phyloP scores from a whole-genome alignment of 2,113 vertebrate species.

The Donacobius atricapilla region DNA sequence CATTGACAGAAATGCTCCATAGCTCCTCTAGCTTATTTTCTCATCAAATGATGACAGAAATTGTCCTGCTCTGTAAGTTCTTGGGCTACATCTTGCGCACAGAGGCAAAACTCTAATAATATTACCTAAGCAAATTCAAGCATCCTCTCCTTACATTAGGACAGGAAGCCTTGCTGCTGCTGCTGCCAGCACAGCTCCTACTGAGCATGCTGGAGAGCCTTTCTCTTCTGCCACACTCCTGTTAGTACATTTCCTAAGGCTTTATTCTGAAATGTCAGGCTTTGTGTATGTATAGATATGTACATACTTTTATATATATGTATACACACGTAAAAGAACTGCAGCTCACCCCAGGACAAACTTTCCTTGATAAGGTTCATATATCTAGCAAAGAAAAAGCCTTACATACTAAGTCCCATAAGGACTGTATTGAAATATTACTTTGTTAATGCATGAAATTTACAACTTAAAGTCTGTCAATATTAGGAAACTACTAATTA shows the following conservation, averaged over 20 bases:
- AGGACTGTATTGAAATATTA: neutral
- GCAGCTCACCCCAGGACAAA: neutral
- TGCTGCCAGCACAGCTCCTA: neutral
- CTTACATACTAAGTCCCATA: neutral
- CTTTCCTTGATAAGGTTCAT: neutral
- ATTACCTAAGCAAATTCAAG: neutral
- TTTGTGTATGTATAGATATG: neutral
- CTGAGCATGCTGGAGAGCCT: neutral
- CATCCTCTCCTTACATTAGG: rapidly evolving
- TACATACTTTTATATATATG: too few relatives aligned
- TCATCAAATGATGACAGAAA: neutral
- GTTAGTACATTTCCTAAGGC: neutral
- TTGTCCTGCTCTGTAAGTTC: neutral
- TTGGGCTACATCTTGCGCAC: neutral
- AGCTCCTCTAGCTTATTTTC: neutral
- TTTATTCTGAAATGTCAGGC: neutral
- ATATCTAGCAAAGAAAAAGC: neutral
- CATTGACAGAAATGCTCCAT: neutral
- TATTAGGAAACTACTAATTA: neutral
- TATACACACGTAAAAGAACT: neutral
- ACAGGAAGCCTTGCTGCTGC: neutral
- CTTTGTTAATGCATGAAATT: neutral
- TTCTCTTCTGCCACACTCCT: neutral
- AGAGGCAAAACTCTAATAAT: neutral
- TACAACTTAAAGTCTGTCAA: neutral